Evolutionary conservation across 2,888 invertebrate genomes (phyloP).

Genomic region (Oligia strigilis): DNA sequence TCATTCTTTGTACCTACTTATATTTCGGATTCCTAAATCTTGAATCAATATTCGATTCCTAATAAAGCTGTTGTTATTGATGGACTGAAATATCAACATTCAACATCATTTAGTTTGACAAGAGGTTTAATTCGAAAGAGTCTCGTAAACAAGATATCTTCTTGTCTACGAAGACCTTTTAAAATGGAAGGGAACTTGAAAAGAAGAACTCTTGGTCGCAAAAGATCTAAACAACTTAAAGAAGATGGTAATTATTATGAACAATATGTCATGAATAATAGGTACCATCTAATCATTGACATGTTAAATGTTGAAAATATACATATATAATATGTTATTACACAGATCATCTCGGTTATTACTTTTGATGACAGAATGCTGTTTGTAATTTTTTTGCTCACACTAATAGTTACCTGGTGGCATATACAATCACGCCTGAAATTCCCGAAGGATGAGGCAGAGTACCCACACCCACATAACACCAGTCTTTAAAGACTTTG

Average conservation of each 20-base stretch:
- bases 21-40: neutral
- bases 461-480: neutral
- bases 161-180: neutral
- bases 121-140: neutral
- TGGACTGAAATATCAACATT: neutral
- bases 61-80: neutral
- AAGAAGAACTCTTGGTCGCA: neutral
- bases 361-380: constrained; percentile 23
- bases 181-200: neutral
- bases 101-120: neutral
- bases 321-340: neutral
- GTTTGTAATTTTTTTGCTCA: constrained; percentile 9
- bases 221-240: neutral
- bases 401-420: neutral
- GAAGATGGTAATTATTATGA: neutral
- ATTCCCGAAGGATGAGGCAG: neutral
- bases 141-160: neutral
- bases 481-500: too few relatives aligned
- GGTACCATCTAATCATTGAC: neutral
- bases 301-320: neutral
- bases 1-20: neutral
- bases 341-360: constrained; percentile 21
- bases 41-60: neutral
- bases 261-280: neutral
- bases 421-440: neutral